These are phyloP conservation scores for Cossypha heuglini DNA, from an alignment of 2,797 vertebrate species.

Conservation along the genomic window DNA sequence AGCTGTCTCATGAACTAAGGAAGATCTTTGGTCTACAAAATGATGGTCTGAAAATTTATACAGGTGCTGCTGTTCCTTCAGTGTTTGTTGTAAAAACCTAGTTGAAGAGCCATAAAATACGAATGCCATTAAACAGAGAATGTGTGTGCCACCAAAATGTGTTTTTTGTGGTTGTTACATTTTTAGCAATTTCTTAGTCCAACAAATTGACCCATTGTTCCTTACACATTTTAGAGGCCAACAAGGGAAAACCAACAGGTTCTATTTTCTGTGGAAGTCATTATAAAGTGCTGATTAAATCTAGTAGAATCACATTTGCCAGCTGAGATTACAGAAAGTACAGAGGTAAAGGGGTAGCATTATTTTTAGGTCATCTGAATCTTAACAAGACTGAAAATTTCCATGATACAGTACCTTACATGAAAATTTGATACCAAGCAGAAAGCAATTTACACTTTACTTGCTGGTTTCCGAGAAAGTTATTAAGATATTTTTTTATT, in stretches of 20 bases:
- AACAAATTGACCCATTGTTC: background rate
- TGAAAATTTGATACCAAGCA: conserved; percentile 33
- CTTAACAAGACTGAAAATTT: conserved; percentile 30
- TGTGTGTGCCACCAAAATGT: rapidly evolving
- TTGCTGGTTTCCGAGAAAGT: background rate
- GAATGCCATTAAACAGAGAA: background rate
- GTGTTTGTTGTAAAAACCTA: background rate
- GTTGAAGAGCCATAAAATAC: background rate
- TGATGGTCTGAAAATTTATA: background rate
- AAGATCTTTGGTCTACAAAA: background rate
- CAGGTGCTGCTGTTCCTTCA: background rate
- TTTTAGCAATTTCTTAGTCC: background rate
- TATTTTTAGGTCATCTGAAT: conserved; percentile 40
- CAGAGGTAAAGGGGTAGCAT: background rate
- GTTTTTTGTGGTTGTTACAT: background rate
- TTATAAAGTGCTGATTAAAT: conserved; percentile 10
- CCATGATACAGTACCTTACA: background rate
- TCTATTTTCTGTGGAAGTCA: background rate
- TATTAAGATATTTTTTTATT: conserved; percentile 45
- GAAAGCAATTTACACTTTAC: conserved; percentile 65
- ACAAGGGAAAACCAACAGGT: background rate
- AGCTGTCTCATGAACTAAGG: background rate
- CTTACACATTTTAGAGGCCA: background rate
- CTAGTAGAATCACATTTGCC: background rate
- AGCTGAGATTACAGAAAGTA: background rate